phyloP scores from a whole-genome alignment of 2,888 invertebrate genomes.

The Girardia tigrina region DNA sequence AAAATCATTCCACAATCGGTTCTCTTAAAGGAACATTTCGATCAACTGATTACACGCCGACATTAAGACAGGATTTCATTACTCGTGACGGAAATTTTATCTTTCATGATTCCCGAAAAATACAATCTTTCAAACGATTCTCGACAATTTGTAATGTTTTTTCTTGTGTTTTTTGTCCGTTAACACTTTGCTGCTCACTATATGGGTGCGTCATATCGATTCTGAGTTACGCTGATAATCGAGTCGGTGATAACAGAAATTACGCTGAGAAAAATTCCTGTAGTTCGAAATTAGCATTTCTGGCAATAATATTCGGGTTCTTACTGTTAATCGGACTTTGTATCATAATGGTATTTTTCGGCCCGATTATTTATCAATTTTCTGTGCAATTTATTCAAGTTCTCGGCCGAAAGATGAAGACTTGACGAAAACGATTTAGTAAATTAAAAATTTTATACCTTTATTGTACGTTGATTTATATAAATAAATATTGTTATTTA shows the following conservation, averaged over 20 bases:
- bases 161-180: background rate
- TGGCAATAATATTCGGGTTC: background rate
- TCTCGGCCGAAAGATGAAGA: too few species aligned
- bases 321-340: background rate
- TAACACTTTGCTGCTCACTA: background rate
- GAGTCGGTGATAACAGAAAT: constrained; percentile 1
- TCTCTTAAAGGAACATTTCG: background rate
- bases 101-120: constrained; percentile 12
- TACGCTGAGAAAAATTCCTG: background rate
- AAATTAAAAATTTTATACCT: too few species aligned
- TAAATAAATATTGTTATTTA: too few species aligned
- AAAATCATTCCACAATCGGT: background rate
- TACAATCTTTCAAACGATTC: constrained; percentile 3
- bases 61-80: background rate
- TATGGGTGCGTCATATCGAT: constrained; percentile 5
- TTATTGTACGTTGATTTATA: too few species aligned
- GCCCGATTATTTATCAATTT: background rate
- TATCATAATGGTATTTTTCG: constrained; percentile 10
- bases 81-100: constrained; percentile 3
- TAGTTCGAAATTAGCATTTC: constrained; percentile 5
- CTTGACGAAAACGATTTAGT: too few species aligned
- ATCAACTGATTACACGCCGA: background rate
- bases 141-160: background rate
- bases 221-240: background rate
- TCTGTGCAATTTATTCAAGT: background rate